A percentile compares a stretch with the other conserved stretches of the same genome.
Evolutionary conservation across 2,113 vertebrate species (phyloP).

Genomic region (Oreochromis niloticus): DNA sequence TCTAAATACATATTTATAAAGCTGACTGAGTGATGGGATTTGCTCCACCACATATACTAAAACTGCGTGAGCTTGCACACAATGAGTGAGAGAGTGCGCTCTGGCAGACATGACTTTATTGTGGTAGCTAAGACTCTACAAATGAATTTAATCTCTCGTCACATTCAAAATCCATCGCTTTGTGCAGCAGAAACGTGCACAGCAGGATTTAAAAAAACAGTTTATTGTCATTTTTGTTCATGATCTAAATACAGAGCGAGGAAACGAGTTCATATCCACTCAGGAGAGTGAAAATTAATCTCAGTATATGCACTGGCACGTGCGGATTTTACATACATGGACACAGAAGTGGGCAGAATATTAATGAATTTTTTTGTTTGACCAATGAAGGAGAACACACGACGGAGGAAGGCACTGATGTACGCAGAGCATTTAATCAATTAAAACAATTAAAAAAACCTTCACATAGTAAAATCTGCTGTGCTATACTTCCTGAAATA

Average conservation of each 20-base stretch:
- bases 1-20: conserved; percentile 44
- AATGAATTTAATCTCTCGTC: conserved; percentile 40
- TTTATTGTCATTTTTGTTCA: conserved; percentile 1
- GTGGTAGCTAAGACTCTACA: neutral
- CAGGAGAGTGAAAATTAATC: neutral
- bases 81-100: neutral
- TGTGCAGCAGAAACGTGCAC: neutral
- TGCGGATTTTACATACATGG: neutral
- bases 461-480: no score
- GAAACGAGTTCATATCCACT: neutral
- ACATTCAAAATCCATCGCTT: conserved; percentile 29
- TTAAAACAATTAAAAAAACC: neutral
- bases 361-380: neutral
- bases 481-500: no score
- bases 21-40: conserved; percentile 25
- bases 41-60: neutral
- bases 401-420: neutral
- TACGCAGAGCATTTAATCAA: neutral
- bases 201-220: neutral
- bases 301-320: neutral
- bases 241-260: conserved; percentile 6
- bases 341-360: neutral
- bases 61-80: neutral
- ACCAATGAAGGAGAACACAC: neutral
- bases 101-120: conserved; percentile 19